Percentiles rank a stretch among this genome's conserved stretches.
Conservation (phyloP, 2,888 invertebrate species). For the Eupithecia insigniata region DNA sequence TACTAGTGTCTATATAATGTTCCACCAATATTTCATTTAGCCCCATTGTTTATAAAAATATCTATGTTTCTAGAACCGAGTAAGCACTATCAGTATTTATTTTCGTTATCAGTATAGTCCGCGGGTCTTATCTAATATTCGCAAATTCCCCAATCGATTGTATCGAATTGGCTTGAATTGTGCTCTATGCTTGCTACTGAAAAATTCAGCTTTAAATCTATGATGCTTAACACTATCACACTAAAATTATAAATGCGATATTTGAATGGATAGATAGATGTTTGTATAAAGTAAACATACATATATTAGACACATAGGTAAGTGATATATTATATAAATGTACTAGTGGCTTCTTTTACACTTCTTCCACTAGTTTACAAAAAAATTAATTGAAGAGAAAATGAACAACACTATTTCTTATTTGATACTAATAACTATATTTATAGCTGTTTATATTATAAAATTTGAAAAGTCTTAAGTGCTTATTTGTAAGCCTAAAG, state of each 20-base stretch:
- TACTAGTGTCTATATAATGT: background rate
- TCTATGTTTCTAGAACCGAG: background rate
- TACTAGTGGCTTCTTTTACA: too few relatives aligned
- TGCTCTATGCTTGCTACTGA: constrained; percentile 30
- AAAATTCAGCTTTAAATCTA: background rate
- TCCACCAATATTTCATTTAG: background rate
- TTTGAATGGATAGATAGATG: background rate
- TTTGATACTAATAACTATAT: too few relatives aligned
- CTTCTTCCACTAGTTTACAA: too few relatives aligned
- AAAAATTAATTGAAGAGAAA: too few relatives aligned
- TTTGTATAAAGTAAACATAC: too few relatives aligned
- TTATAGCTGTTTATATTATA: too few relatives aligned
- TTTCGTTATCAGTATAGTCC: constrained; percentile 56
- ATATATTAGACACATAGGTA: too few relatives aligned
- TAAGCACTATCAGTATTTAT: constrained; percentile 46
- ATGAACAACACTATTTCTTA: too few relatives aligned
- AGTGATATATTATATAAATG: too few relatives aligned
- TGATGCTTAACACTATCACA: background rate
- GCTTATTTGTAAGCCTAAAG: too few relatives aligned
- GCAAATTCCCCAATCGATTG: constrained; percentile 45
- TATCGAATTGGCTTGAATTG: constrained; percentile 28
- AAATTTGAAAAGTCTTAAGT: too few relatives aligned
- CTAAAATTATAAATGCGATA: background rate
- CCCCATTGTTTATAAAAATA: background rate
- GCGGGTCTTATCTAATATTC: constrained; percentile 57